A percentile compares a stretch with the other conserved stretches of the same genome.
Evolutionary conservation across 2,797 vertebrate genomes (phyloP).

Genomic region (Basileuterus tristriatus): DNA sequence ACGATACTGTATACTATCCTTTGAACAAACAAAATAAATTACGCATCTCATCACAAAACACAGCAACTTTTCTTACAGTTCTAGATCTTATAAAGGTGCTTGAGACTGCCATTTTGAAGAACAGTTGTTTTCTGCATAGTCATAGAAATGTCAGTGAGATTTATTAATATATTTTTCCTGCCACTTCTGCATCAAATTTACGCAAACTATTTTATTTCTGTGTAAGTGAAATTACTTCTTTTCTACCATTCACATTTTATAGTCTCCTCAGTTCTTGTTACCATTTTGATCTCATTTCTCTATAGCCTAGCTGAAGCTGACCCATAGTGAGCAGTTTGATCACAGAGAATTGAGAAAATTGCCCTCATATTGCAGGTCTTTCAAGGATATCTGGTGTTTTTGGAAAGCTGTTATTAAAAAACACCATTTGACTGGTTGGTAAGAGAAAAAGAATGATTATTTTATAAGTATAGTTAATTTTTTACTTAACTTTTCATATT

Average conservation of each 20-base stretch:
- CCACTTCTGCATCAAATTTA: not conserved
- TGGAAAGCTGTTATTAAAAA: not conserved
- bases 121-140: not conserved
- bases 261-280: not conserved
- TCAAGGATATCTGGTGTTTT: not conserved
- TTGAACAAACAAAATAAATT: not conserved
- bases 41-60: not conserved
- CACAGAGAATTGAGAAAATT: not conserved
- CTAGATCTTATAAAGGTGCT: not conserved
- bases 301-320: not conserved
- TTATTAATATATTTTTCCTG: not conserved
- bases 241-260: not conserved
- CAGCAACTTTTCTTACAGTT: not conserved
- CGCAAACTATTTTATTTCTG: not conserved
- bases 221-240: not conserved
- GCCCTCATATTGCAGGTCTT: not conserved
- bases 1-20: not conserved
- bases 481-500: not conserved
- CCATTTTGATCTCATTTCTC: not conserved
- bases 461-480: not conserved
- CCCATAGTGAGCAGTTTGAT: not conserved
- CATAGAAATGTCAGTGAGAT: not conserved
- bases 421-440: accelerated
- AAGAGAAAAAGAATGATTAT: not conserved
- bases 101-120: not conserved